phyloP scores from a whole-genome alignment of 2,888 invertebrate species.

The Trissolcus brochymenae region DNA sequence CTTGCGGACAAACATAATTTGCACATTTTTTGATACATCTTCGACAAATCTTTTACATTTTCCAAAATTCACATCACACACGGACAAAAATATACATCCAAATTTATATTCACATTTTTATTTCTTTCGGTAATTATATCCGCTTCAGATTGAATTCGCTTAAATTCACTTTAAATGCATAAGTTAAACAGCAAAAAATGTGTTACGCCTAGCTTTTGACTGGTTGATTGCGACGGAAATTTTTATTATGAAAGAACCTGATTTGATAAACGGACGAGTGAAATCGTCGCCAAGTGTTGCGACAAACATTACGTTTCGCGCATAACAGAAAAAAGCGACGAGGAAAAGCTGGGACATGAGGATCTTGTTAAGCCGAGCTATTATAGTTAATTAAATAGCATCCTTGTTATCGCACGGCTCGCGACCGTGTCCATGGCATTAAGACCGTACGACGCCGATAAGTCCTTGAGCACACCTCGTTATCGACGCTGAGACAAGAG shows the following conservation, averaged over 20 bases:
- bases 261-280: constrained; percentile 4
- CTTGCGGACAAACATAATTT: constrained; percentile 20
- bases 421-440: constrained; percentile 57
- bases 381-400: constrained; percentile 59
- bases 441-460: constrained; percentile 58
- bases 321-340: constrained; percentile 26
- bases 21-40: too few relatives aligned
- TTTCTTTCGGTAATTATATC: too few relatives aligned
- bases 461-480: constrained; percentile 58
- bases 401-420: constrained; percentile 53
- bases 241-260: constrained; percentile 2
- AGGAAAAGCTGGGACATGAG: constrained; percentile 39
- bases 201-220: too few relatives aligned
- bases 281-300: constrained; percentile 17
- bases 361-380: constrained; percentile 55
- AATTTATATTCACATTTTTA: too few relatives aligned
- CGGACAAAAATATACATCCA: too few relatives aligned
- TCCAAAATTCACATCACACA: too few relatives aligned
- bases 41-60: too few relatives aligned
- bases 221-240: neutral
- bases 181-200: too few relatives aligned
- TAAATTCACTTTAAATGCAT: too few relatives aligned
- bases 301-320: constrained; percentile 39
- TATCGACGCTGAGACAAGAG: constrained; percentile 57
- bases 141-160: too few relatives aligned